Base-by-base conservation (phyloP, 2,888 invertebrate species). In the Muscina levida region DNA sequence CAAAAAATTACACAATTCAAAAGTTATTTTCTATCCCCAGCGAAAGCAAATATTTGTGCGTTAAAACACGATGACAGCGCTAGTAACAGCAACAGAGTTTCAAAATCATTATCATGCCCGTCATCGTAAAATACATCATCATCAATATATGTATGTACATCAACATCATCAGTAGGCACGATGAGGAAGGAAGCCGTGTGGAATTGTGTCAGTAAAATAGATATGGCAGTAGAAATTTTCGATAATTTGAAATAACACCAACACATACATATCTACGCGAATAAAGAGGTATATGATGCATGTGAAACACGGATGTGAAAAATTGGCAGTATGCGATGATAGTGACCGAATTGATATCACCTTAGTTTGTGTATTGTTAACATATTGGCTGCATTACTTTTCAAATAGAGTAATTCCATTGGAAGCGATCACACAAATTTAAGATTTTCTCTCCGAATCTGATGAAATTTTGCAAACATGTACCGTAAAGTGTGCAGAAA, bases 11-110 rank as follows among this genome's bases (percentile, higher is more conserved):
- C 51, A 56, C 31, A 70, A 51, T 19, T 22, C 65, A 44, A 46
- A 26, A 66, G 44, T 42, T 70, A 68, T 53, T 72, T 71, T 68
- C 19, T 19, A 31, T 62, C 72, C 62, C 46, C 19, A 62, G 26
- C 53, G 46, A 65, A 62, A 65, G 26, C 39, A 72, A 59, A 59
- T 59, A 59, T 59, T 59, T 59, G 15, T 59, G 17, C 31, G 17
- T 59, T 59, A 37, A n/a, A 5, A 31, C 59, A 59, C n/a, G 56
- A 56, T 0, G 37, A 5, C 15, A 37, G 22, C n/a, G n/a, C n/a
- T n/a, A n/a, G n/a, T 17, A 15, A 17, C 53, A 57, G 24, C 15
- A 72, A 59, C 10, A 53, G 24, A n/a, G n/a, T n/a, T n/a, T n/a
- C 6, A 59, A 39, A 17, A 59, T 15, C 37, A 39, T 39, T 22